phyloP scores from a whole-genome alignment of 2,797 vertebrate genomes.

The Podargus strigoides region DNA sequence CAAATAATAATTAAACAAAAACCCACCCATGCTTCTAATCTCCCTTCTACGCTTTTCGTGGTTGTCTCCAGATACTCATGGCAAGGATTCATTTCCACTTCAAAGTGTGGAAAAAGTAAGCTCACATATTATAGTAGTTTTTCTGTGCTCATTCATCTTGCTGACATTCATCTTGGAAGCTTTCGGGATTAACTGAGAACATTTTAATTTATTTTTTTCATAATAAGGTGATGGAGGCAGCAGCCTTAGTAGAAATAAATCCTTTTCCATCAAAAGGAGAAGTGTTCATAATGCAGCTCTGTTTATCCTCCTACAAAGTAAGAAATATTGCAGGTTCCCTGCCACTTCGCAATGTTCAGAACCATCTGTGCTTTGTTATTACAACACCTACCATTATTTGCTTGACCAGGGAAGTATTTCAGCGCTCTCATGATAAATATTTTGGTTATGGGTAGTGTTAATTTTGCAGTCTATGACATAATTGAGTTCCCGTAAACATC shows the following conservation, averaged over 20 bases:
- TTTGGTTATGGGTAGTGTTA: not conserved
- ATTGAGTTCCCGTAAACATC: not conserved
- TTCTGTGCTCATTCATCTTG: not conserved
- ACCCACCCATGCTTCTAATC: not conserved
- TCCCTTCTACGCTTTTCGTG: not conserved
- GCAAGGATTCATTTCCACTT: not conserved
- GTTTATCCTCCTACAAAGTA: conserved; percentile 18
- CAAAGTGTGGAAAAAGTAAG: not conserved
- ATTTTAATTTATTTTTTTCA: not conserved
- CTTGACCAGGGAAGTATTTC: not conserved
- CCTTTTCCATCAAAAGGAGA: not conserved
- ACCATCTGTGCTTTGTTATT: not conserved
- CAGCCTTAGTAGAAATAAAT: not conserved
- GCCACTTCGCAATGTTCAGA: not conserved
- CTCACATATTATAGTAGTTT: not conserved
- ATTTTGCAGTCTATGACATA: not conserved
- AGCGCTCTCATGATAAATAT: not conserved
- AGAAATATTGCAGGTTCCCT: not conserved
- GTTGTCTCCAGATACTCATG: not conserved
- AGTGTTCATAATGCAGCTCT: not conserved
- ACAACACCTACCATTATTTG: not conserved
- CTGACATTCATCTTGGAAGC: conserved; percentile 13
- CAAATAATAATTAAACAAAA: not conserved
- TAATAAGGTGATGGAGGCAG: not conserved
- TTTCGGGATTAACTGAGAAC: not conserved